Evolutionary conservation across 2,888 invertebrate species (phyloP), one percentile per base, ranked within the genome.

Genomic region (Pollenia angustigena): DNA sequence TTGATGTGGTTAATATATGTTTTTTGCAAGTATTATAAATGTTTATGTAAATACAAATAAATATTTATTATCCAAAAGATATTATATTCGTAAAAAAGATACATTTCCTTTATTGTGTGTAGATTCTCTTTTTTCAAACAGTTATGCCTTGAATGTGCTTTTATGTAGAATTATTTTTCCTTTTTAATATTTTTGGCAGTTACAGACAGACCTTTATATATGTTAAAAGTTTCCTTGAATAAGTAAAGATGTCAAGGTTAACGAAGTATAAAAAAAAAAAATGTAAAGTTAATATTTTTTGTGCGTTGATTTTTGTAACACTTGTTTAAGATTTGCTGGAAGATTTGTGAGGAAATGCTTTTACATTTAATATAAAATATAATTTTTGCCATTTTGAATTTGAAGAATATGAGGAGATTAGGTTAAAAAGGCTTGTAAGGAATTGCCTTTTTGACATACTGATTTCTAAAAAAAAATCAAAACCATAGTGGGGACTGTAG

Each of bases 171-270:
- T 32, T 32, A 12, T 32, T 23, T 60, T 50, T 74, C 32, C 11
- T 58, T 58, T 46, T 58, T 4, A 48, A 18, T 46, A 32, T 32
- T 56, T 78, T 79, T 69, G 58, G 18, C 50, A 79, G 14, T 60
- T 76, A 32, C 2, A 74, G 50, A 1, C 10, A 14, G 50, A 68
- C 48, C 32, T 68, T 68, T 56, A 52, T 42, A 16, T 32, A 44
- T 32, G 42, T 18, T 12, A 68, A 69, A 48, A n/a, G 18, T 60
- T 50, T 79, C 58, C 79, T 79, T 79, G 18, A 72, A 54, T 72
- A 18, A 12, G 4, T 54, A 81, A 64, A 62, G 46, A 72, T 81
- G 80, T 56, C 80, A 81, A 81, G 80, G 72, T 46, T 64, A 81
- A 46, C 14, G 44, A 48, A 12, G n/a, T 48, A 50, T n/a, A 56